A percentile compares a stretch with the other conserved stretches of the same genome.
Conservation (phyloP, 2,888 invertebrate genomes). For the Rambutsinella grinnellia region DNA sequence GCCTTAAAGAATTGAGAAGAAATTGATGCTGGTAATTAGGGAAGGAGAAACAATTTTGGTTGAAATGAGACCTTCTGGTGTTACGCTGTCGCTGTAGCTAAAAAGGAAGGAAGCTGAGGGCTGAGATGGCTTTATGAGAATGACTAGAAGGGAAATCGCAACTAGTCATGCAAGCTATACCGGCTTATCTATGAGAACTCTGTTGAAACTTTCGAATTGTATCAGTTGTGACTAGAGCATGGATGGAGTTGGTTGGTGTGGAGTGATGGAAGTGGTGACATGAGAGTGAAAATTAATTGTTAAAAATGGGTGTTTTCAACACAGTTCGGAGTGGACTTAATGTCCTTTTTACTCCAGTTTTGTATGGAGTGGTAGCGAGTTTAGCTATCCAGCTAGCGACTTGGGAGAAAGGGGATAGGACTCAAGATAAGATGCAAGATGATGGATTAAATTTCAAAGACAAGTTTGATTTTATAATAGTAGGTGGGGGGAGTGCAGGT, state of each 20-base stretch:
- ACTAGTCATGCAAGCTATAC: not conserved
- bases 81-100: conserved; percentile 23
- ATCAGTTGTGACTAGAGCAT: not conserved
- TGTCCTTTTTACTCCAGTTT: conserved; percentile 54
- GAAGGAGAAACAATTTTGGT: not conserved
- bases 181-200: not conserved
- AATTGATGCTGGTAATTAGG: not conserved
- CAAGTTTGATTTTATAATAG: conserved; percentile 57
- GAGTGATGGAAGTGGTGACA: not conserved
- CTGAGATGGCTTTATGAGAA: not conserved
- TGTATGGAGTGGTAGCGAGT: conserved; percentile 57
- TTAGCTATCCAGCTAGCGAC: conserved; percentile 55
- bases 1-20: no score
- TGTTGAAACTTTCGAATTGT: conserved; percentile 11
- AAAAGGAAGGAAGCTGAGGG: not conserved
- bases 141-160: conserved; percentile 25
- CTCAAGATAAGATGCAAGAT: conserved; percentile 52
- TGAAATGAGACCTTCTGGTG: conserved; percentile 34
- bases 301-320: conserved; percentile 39
- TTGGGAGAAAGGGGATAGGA: conserved; percentile 58
- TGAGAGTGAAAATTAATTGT: not conserved
- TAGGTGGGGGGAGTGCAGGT: conserved; percentile 67
- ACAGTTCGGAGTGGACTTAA: conserved; percentile 46
- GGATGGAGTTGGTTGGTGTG: not conserved
- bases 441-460: conserved; percentile 14